These are phyloP conservation scores for Dolichotis patagonum DNA, from an alignment of 2,113 vertebrate genomes.

Conservation along the genomic window DNA sequence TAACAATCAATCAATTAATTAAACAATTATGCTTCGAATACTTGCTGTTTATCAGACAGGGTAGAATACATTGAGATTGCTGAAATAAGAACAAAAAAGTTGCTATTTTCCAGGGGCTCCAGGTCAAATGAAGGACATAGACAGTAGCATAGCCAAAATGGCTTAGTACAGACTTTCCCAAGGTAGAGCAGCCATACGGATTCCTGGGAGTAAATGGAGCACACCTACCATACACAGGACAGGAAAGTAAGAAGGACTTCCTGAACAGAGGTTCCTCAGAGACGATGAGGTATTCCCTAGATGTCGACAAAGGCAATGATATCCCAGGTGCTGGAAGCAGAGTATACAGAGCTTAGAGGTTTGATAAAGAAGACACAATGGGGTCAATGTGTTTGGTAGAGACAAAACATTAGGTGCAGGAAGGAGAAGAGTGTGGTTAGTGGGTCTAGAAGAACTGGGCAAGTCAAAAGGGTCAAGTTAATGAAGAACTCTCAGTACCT, in stretches of 20 bases:
- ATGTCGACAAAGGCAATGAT: neutral
- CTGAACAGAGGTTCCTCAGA: neutral
- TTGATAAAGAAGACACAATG: neutral
- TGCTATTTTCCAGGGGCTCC: neutral
- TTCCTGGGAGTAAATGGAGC: neutral
- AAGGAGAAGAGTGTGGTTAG: neutral
- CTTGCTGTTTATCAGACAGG: neutral
- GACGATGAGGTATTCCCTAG: neutral
- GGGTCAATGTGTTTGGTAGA: neutral
- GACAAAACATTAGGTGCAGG: neutral
- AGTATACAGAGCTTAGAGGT: neutral
- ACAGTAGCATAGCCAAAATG: neutral
- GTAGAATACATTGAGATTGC: neutral
- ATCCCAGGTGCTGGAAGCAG: neutral
- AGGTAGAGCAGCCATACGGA: neutral
- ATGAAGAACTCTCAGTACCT: neutral
- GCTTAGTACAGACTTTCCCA: neutral
- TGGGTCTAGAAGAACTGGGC: accelerated
- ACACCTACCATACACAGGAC: accelerated
- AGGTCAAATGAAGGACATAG: neutral
- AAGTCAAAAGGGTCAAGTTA: neutral
- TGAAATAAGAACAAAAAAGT: neutral
- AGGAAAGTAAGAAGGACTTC: neutral
- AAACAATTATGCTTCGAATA: neutral
- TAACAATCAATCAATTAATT: neutral